Percentiles rank a stretch among this genome's conserved stretches.
Evolutionary conservation across 2,888 invertebrate genomes (phyloP).

Genomic region (Seira sanloemensis): DNA sequence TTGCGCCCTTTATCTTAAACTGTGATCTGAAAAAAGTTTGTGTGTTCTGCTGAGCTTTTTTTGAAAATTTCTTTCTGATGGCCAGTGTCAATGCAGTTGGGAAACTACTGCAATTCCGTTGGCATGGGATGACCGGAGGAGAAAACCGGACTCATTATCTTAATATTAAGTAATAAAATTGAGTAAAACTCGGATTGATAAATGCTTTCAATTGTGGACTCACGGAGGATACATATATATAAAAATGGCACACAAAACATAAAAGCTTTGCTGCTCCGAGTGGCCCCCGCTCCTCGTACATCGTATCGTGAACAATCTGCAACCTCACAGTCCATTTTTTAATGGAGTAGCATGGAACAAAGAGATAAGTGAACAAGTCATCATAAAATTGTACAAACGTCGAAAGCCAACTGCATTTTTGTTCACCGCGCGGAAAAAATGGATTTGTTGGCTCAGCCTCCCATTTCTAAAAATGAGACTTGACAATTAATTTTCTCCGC

Average conservation of each 20-base stretch:
- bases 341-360: neutral
- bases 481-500: conserved; percentile 49
- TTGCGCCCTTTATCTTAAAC: neutral
- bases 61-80: too few relatives aligned
- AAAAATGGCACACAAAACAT: too few relatives aligned
- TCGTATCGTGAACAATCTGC: too few relatives aligned
- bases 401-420: neutral
- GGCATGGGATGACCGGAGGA: conserved; percentile 6
- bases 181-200: conserved; percentile 51
- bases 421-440: too few relatives aligned
- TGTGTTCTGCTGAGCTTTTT: too few relatives aligned
- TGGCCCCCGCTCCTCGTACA: too few relatives aligned
- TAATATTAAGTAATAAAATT: conserved; percentile 61
- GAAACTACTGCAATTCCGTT: too few relatives aligned
- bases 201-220: conserved; percentile 51
- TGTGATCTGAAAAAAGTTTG: too few relatives aligned
- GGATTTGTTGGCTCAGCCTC: neutral
- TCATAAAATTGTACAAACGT: neutral
- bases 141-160: conserved; percentile 66
- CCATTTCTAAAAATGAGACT: conserved; percentile 5
- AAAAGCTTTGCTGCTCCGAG: too few relatives aligned
- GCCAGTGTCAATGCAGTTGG: too few relatives aligned
- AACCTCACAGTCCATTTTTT: too few relatives aligned
- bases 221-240: too few relatives aligned
- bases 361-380: neutral